A percentile compares a stretch with the other conserved stretches of the same genome.
phyloP scores from a whole-genome alignment of 2,797 vertebrate genomes.

The Enteromius mattozi region DNA sequence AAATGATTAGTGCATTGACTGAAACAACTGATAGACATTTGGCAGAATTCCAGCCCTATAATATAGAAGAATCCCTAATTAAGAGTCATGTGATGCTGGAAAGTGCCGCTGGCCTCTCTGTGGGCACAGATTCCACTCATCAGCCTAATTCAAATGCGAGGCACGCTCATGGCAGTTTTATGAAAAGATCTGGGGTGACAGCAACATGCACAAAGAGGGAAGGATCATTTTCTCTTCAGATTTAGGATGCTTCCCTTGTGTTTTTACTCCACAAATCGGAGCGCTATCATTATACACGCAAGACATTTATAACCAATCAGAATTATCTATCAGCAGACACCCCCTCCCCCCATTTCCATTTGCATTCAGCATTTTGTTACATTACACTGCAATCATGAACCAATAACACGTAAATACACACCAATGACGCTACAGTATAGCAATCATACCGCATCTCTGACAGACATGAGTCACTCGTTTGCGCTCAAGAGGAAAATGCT shows the following conservation, averaged over 20 bases:
- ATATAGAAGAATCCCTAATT: constrained; percentile 70
- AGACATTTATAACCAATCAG: constrained; percentile 26
- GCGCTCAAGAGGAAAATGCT: constrained; percentile 57
- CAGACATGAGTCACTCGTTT: constrained; percentile 38
- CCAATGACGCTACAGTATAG: neutral
- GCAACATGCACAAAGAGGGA: constrained; percentile 55
- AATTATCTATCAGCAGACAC: neutral
- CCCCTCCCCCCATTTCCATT: neutral
- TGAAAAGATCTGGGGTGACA: constrained; percentile 71
- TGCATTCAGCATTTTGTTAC: neutral
- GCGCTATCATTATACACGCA: neutral
- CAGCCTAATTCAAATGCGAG: constrained; percentile 64
- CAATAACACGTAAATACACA: neutral
- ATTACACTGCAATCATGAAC: constrained; percentile 12
- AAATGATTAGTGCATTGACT: constrained; percentile 50
- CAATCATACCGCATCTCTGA: neutral
- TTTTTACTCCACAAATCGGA: constrained; percentile 39
- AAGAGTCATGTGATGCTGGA: constrained; percentile 64
- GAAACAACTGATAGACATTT: constrained; percentile 57
- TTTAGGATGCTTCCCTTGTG: constrained; percentile 53
- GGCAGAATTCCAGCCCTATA: constrained; percentile 60
- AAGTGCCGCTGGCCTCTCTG: constrained; percentile 58
- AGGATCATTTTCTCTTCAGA: constrained; percentile 33
- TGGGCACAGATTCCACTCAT: constrained; percentile 64
- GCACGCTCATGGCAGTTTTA: constrained; percentile 66